Percentiles rank a stretch among this genome's conserved stretches.
These are phyloP conservation scores for Tinamus guttatus DNA, from an alignment of 2,113 vertebrate species.

Conservation along the genomic window DNA sequence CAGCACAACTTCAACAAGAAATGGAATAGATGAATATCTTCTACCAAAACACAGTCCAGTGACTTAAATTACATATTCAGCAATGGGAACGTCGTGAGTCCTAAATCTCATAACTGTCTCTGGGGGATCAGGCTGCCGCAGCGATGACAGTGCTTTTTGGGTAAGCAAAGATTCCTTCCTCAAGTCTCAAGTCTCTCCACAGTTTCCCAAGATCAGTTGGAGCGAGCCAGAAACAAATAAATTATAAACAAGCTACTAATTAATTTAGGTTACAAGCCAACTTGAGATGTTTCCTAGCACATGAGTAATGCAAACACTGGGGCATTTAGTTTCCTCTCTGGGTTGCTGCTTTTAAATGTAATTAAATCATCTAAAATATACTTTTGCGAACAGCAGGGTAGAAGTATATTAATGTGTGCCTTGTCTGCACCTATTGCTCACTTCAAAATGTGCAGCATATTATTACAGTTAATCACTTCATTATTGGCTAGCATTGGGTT, in stretches of 20 bases:
- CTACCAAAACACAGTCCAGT: conserved; percentile 59
- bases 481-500: not conserved
- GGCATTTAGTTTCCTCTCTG: not conserved
- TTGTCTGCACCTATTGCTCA: not conserved
- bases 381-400: not conserved
- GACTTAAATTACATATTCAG: conserved; percentile 60
- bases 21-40: conserved; percentile 60
- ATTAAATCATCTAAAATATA: conserved; percentile 41
- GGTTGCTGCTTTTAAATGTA: conserved; percentile 22
- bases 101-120: conserved; percentile 12
- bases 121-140: conserved; percentile 8
- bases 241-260: conserved; percentile 16
- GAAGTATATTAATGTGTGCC: not conserved
- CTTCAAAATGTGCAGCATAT: not conserved
- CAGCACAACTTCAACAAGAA: conserved; percentile 65
- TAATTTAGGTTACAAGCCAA: not conserved
- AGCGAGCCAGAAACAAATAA: not conserved
- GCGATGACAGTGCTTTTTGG: conserved; percentile 23
- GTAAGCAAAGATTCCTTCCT: not conserved
- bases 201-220: not conserved
- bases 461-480: conserved; percentile 28
- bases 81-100: not conserved
- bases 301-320: conserved; percentile 11
- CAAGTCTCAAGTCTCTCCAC: not conserved
- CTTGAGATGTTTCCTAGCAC: not conserved